These are phyloP conservation scores for Copidosoma aretas DNA, from an alignment of 2,888 invertebrate genomes.

Conservation along the genomic window DNA sequence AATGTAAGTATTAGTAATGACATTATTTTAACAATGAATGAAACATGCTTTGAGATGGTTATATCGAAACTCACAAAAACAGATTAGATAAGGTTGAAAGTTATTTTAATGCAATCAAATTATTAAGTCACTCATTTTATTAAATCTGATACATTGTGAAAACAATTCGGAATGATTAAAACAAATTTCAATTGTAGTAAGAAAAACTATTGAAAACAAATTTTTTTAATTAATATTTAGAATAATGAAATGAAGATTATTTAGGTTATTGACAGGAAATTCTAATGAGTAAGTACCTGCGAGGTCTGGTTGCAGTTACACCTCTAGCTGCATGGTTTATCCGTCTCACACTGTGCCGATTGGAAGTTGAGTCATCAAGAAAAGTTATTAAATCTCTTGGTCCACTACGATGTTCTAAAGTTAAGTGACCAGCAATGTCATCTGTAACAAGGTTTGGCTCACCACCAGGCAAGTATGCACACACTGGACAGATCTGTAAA, in stretches of 20 bases:
- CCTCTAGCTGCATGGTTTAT: conserved; percentile 80
- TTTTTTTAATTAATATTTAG: too few species aligned
- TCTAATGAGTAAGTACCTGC: conserved; percentile 66
- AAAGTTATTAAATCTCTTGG: conserved; percentile 91
- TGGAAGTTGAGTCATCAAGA: conserved; percentile 88
- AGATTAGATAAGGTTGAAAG: neutral
- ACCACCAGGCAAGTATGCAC: conserved; percentile 94
- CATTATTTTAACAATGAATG: too few species aligned
- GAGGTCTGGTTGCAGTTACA: conserved; percentile 76
- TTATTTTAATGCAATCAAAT: neutral
- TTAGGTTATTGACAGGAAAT: neutral
- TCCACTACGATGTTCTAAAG: conserved; percentile 89
- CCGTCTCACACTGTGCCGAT: conserved; percentile 77
- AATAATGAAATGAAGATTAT: too few species aligned
- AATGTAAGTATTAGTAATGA: too few species aligned
- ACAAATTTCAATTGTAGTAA: too few species aligned
- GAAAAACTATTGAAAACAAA: too few species aligned
- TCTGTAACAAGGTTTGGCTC: conserved; percentile 98
- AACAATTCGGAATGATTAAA: neutral
- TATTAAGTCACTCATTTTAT: neutral
- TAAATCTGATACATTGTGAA: neutral
- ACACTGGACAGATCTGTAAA: conserved; percentile 91
- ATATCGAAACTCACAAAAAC: too few species aligned
- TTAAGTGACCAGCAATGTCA: conserved; percentile 96
- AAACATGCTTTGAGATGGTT: too few species aligned